A percentile compares a stretch with the other conserved stretches of the same genome.
These are phyloP conservation scores for Sebastes aleutianus DNA, from an alignment of 2,797 vertebrate genomes.

Conservation along the genomic window DNA sequence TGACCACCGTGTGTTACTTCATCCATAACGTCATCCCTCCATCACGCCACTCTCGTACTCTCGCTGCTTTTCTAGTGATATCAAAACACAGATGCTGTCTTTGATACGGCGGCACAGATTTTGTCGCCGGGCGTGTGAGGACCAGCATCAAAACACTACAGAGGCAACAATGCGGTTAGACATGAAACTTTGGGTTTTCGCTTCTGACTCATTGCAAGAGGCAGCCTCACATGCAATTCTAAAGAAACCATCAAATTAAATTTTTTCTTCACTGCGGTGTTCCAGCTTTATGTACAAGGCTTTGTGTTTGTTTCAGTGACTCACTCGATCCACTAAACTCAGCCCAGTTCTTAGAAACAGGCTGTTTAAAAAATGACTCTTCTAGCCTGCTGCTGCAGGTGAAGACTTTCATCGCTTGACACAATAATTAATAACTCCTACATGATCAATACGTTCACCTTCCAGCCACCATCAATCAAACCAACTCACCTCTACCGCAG, in stretches of 20 bases:
- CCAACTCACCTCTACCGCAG: neutral
- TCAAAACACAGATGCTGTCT: conserved; percentile 49
- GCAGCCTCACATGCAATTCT: conserved; percentile 29
- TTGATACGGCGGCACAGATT: conserved; percentile 22
- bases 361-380: neutral
- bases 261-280: conserved; percentile 25
- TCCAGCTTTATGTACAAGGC: neutral
- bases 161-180: conserved; percentile 37
- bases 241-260: conserved; percentile 48
- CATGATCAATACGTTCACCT: neutral
- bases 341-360: conserved; percentile 41
- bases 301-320: conserved; percentile 54
- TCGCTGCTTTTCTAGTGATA: conserved; percentile 30
- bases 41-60: conserved; percentile 38
- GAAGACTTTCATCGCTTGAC: conserved; percentile 6
- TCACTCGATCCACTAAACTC: conserved; percentile 30
- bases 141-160: conserved; percentile 16
- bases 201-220: conserved; percentile 23
- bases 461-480: conserved; percentile 3
- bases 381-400: conserved; percentile 17
- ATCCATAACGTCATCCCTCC: conserved; percentile 29
- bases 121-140: neutral
- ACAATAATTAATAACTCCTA: conserved; percentile 7
- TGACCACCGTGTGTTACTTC: conserved; percentile 57
- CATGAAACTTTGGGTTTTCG: conserved; percentile 42